Base-by-base conservation (phyloP, 2,888 invertebrate species). In the Tachina grossa region DNA sequence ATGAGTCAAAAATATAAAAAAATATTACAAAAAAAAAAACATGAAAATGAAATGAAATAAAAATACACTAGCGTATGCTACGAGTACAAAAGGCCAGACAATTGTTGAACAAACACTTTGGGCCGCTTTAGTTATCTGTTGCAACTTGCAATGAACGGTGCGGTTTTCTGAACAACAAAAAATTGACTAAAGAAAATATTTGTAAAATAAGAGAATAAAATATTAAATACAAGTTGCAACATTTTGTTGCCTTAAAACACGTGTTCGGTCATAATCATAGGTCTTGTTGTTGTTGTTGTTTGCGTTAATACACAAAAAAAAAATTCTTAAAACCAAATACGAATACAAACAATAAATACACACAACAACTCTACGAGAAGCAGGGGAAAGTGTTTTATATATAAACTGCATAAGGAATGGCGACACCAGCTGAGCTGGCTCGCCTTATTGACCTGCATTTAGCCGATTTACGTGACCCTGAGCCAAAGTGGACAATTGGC, bases 401-500 rank as follows among this genome's bases (percentile, higher is more conserved):
- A 0, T 14, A 59, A 39, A 61, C 39, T n/a, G 47, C 68, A 45
- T 69, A 57, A 69, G 77, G 31, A 79, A 91, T 91, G 91, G 90
- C 91, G 43, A 89, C 90, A 53, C 90, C 91, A 59, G 90, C 88
- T 63, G 90, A 91, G 84, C 88, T 92, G 88, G 90, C 92, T 71
- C 89, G 89, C 68, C 90, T 92, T 55, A 90, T 92, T 61, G 90
- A 91, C 81, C 88, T 91, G 80, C 92, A 92, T 80, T 79, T 92
- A 88, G 90, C 89, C 0, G 92, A 92, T 59, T 87, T 92, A 83
- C 91, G 89, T 75, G 89, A 90, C 78, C 88, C 88, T 71, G 81
- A 87, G 84, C 92, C 92, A 81, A 92, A 91, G 86, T 96, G 96
- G 96, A 93, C 91, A 79, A 93, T 97, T 79, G 93, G 91, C 72